These are phyloP conservation scores for Radopholus similis DNA, from an alignment of 1,140 invertebrate genomes.

Conservation along the genomic window DNA sequence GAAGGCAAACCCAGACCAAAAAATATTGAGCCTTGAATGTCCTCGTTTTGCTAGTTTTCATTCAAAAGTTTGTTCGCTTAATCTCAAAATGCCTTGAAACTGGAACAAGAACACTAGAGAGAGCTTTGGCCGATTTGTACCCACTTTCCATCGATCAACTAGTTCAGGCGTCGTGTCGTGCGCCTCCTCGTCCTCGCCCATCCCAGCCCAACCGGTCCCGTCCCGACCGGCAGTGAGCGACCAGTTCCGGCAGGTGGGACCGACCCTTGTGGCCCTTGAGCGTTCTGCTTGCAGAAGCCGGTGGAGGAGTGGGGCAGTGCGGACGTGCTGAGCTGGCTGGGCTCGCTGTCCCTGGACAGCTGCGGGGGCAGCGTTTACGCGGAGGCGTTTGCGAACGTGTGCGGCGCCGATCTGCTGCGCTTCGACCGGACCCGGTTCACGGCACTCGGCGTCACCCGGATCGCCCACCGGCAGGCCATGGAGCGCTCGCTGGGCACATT, in stretches of 20 bases:
- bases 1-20: neutral
- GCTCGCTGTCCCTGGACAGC: slow-evolving; percentile 61
- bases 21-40: neutral
- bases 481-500: slow-evolving; percentile 51
- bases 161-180: neutral
- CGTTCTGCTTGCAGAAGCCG: slow-evolving; percentile 54
- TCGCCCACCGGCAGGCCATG: slow-evolving; percentile 66
- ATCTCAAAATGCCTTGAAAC: too few species aligned
- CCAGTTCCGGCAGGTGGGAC: neutral
- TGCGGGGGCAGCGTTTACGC: slow-evolving; percentile 66
- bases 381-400: slow-evolving; percentile 62
- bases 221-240: neutral
- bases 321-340: slow-evolving; percentile 66
- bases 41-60: neutral
- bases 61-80: slow-evolving; percentile 16
- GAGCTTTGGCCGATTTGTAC: neutral
- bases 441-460: slow-evolving; percentile 65
- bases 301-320: slow-evolving; percentile 62
- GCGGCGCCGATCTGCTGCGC: slow-evolving; percentile 62
- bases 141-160: neutral
- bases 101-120: neutral
- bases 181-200: neutral
- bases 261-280: too few species aligned
- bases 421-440: slow-evolving; percentile 65
- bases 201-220: slow-evolving; percentile 2